phyloP scores from a whole-genome alignment of 2,888 invertebrate species.

The Nycteola revayana region DNA sequence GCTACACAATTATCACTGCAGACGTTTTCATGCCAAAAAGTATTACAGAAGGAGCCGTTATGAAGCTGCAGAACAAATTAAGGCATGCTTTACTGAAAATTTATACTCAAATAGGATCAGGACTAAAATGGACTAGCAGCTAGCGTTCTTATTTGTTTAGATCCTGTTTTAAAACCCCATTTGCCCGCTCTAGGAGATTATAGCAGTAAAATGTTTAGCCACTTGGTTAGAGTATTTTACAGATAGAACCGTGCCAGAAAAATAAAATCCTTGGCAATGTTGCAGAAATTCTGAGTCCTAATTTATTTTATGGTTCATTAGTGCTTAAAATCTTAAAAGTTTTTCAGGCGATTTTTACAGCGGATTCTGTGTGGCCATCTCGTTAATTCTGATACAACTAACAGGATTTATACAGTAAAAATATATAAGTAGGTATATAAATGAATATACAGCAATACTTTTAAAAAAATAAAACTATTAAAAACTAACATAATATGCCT shows the following conservation, averaged over 20 bases:
- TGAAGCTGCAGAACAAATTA: slow-evolving; percentile 23
- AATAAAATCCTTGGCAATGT: not conserved
- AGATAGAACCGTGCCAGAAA: not conserved
- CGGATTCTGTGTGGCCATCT: no score
- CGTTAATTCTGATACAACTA: no score
- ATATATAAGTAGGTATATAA: no score
- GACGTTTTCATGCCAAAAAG: slow-evolving; percentile 60
- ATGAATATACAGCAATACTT: no score
- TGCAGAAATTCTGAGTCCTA: no score
- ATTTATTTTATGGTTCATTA: no score
- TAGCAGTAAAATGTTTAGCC: slow-evolving; percentile 13
- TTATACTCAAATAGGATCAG: slow-evolving; percentile 19
- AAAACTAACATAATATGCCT: no score
- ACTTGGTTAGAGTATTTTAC: slow-evolving; percentile 3
- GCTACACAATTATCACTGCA: slow-evolving; percentile 71
- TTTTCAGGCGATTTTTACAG: not conserved
- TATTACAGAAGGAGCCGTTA: slow-evolving; percentile 50
- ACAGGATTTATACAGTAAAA: no score
- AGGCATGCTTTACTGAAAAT: slow-evolving; percentile 23
- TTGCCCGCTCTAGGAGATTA: slow-evolving; percentile 17
- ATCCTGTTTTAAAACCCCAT: slow-evolving; percentile 7
- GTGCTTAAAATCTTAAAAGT: not conserved
- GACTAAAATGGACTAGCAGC: slow-evolving; percentile 9
- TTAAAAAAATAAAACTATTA: no score
- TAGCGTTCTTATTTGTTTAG: slow-evolving; percentile 6